Evolutionary conservation across 2,797 vertebrate genomes (phyloP).

Genomic region (Cyclura pinguis): DNA sequence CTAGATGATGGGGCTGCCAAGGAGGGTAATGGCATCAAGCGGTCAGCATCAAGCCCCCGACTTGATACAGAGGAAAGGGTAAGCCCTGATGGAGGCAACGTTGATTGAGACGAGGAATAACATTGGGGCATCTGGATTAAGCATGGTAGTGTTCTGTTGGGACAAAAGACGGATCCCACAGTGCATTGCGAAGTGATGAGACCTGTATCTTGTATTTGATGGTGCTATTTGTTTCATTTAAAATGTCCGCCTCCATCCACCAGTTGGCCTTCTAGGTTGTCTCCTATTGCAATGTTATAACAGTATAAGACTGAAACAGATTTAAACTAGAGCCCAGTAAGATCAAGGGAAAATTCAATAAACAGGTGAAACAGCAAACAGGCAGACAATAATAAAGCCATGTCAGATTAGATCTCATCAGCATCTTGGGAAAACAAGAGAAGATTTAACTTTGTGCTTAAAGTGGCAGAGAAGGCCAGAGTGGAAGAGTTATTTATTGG

Average conservation of each 20-base stretch:
- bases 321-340: not conserved
- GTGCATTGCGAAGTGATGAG: too few species aligned
- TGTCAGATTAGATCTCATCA: not conserved
- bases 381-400: not conserved
- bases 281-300: not conserved
- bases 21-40: constrained; percentile 64
- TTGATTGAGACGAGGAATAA: not conserved
- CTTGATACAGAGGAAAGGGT: constrained; percentile 68
- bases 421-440: not conserved
- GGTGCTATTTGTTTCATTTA: not conserved
- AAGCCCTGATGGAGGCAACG: not conserved
- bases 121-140: not conserved
- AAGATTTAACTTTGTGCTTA: too few species aligned
- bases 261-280: not conserved
- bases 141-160: not conserved
- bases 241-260: not conserved
- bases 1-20: constrained; percentile 19
- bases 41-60: constrained; percentile 74
- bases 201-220: not conserved
- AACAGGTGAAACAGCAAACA: not conserved
- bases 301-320: not conserved
- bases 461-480: not conserved
- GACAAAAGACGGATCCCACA: too few species aligned
- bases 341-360: not conserved
- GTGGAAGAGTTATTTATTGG: not conserved